Evolutionary conservation across 2,113 vertebrate genomes (phyloP).

Genomic region (Probosciger aterrimus): DNA sequence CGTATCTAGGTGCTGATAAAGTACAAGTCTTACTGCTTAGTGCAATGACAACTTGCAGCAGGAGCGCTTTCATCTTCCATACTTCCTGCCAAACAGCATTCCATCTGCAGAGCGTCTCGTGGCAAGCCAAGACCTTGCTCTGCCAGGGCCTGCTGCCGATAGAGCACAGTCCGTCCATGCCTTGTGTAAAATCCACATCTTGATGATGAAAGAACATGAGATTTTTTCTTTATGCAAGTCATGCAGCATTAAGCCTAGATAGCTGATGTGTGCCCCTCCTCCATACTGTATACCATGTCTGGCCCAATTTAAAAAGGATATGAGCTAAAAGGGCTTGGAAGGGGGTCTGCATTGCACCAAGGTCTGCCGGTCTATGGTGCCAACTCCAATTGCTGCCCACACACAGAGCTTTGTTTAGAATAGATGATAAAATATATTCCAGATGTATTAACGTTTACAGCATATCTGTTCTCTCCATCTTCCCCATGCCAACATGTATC

Average conservation of each 20-base stretch:
- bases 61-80: accelerated
- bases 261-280: neutral
- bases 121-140: accelerated
- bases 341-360: neutral
- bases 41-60: neutral
- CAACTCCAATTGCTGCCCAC: neutral
- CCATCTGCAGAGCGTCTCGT: neutral
- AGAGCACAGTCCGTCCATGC: accelerated
- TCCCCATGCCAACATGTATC: accelerated
- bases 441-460: neutral
- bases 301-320: accelerated
- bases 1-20: neutral
- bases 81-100: neutral
- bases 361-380: neutral
- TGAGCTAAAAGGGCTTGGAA: neutral
- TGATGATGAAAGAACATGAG: accelerated
- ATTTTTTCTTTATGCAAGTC: neutral
- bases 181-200: accelerated
- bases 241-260: neutral
- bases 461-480: neutral
- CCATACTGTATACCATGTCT: accelerated
- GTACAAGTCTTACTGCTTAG: neutral
- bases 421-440: neutral
- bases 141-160: accelerated
- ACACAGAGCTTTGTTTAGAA: neutral